Conservation (phyloP, 92 coral and sea anemone genomes). For the Epizoanthus rinbou region DNA sequence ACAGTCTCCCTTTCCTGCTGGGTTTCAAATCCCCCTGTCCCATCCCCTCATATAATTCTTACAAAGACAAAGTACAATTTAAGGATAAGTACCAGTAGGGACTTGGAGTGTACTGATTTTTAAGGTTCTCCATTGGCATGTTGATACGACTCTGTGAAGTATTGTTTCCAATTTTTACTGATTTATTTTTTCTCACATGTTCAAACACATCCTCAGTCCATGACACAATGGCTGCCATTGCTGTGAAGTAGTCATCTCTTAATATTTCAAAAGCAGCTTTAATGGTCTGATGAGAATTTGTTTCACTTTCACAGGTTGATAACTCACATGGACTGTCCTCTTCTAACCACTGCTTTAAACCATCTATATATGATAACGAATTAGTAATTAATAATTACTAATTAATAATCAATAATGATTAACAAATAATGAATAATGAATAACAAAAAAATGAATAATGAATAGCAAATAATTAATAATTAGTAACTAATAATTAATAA, state of each 20-base stretch:
- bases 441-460: too few species aligned
- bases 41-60: too few species aligned
- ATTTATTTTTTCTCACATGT: background rate
- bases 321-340: background rate
- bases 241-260: background rate
- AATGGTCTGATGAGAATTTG: background rate
- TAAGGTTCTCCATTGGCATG: background rate
- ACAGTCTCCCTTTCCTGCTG: too few species aligned
- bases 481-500: too few species aligned
- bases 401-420: background rate
- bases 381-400: too few species aligned
- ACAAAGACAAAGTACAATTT: background rate
- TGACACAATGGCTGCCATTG: constrained; percentile 3
- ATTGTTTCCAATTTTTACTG: background rate
- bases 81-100: background rate
- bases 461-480: too few species aligned
- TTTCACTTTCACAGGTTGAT: background rate
- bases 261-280: background rate
- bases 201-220: background rate
- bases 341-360: background rate
- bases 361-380: background rate
- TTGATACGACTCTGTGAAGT: background rate
- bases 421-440: too few species aligned
- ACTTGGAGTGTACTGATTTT: background rate
- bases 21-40: too few species aligned